Base-by-base conservation (phyloP, 2,888 invertebrate species). In the Sabellastarte sp. region DNA sequence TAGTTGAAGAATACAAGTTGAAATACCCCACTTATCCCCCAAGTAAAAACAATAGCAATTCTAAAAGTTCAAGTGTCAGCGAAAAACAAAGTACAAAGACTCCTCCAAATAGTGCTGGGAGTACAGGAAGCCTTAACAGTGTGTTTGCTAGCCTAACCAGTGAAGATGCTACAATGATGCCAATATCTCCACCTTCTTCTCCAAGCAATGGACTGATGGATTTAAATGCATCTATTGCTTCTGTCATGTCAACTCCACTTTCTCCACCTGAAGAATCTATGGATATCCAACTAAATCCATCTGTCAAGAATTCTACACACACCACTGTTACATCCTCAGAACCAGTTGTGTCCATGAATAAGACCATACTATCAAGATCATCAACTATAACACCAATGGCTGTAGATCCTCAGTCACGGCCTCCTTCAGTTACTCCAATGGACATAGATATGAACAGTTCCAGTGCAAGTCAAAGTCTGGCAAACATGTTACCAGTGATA, bases 1-100 rank as follows among this genome's bases (percentile, higher is more conserved):
- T 82, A 5, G 50, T 53, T 28, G 32, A 28, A 24, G 4, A 50
- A 15, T 51, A 29, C 10, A 32, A 63, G 63, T 77, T 92, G 91
- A 86, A 76, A 78, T 63, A 71, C 79, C 61, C 73, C 73, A 55
- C 74, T 66, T 41, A 59, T 60, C 15, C 50, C 24, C 30, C 53
- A 53, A 10, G 30, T 24, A 28, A 20, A n/a, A 29, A 20, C 20
- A 5, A 41, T 10, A 41, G 41, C 20, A n/a, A n/a, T n/a, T 20
- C 41, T 20, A 41, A 41, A 41, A 41, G 41, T 41, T 10, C 10
- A 10, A 41, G 41, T 20, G 41, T 10, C 10, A 15, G 10, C 10
- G n/a, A n/a, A n/a, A 5, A 41, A 20, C 41, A 20, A 5, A 20
- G 15, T 26, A n/a, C 29, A 5, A 24, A 5, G 26, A 51, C 56